These are phyloP conservation scores for Drosophila ogumai DNA, from an alignment of 1,140 invertebrate species.

Conservation along the genomic window DNA sequence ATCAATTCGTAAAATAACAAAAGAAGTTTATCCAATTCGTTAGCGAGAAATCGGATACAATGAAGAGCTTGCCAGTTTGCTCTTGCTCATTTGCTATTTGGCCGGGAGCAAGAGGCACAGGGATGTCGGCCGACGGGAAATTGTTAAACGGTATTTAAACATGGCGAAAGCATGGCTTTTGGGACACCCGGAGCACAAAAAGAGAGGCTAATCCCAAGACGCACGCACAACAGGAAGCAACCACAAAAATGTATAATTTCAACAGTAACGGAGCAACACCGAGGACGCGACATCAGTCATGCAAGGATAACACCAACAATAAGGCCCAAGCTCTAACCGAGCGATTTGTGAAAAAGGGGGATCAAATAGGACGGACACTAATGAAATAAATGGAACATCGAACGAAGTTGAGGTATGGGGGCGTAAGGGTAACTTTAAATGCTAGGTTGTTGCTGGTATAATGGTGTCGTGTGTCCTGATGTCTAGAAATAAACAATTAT, in stretches of 20 bases:
- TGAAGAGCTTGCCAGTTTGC: slow-evolving; percentile 13
- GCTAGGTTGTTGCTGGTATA: slow-evolving; percentile 19
- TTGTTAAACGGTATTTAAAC: slow-evolving; percentile 83
- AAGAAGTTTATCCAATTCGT: slow-evolving; percentile 15
- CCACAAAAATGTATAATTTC: slow-evolving; percentile 81
- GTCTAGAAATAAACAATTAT: slow-evolving; percentile 29
- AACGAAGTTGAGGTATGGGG: slow-evolving; percentile 4
- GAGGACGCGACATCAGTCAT: slow-evolving; percentile 49
- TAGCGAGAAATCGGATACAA: slow-evolving; percentile 15
- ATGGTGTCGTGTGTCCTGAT: slow-evolving; percentile 2
- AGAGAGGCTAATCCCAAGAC: slow-evolving; percentile 68
- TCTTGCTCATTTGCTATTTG: slow-evolving; percentile 50
- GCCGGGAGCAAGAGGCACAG: slow-evolving; percentile 35
- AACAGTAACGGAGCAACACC: slow-evolving; percentile 60
- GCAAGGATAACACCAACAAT: slow-evolving; percentile 65
- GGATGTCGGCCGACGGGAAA: slow-evolving; percentile 63
- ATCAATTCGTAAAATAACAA: slow-evolving; percentile 26
- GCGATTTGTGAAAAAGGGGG: slow-evolving; percentile 34
- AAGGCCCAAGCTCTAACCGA: slow-evolving; percentile 48
- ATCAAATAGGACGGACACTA: slow-evolving; percentile 32
- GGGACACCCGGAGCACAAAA: slow-evolving; percentile 30
- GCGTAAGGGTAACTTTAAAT: slow-evolving; percentile 40
- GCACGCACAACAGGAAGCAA: slow-evolving; percentile 79
- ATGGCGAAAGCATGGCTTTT: slow-evolving; percentile 44
- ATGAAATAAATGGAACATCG: slow-evolving; percentile 63